Evolutionary conservation across 2,888 invertebrate genomes (phyloP), one percentile per base, ranked within the genome.

Genomic region (Chromoteleia sp.): DNA sequence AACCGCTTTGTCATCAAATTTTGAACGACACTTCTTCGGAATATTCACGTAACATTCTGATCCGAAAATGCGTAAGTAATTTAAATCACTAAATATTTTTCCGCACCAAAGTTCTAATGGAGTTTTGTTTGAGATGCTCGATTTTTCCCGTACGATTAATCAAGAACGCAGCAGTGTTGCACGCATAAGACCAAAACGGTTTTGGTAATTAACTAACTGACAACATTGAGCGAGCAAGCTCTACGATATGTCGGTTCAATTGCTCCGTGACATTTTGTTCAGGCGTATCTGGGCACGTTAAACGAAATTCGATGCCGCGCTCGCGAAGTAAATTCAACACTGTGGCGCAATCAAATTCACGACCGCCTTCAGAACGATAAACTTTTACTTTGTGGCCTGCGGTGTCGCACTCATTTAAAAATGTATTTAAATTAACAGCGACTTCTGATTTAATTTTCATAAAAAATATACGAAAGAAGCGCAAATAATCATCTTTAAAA

Each of bases 351-450:
- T 84, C 76, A 36, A 84, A 84, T 67, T 83, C 82, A 14, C 61
- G 61, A 25, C 84, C 80, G n/a, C 83, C 59, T 7, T 83, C 84
- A 8, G 83, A 83, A 68, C 84, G 84, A 76, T 84, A 83, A 58
- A 33, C 50, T 65, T 85, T 84, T 12, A 85, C 84, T 73, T 71
- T 84, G 58, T 83, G 83, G 7, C 82, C 83, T 1, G 54, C 63
- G 0, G 81, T 82, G 29, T 84, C 80, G 61, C 83, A 85, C 56
- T 85, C 85, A 12, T 79, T 85, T 39, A 84, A 59, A 81, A 84
- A 84, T 8, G 76, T 83, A 65, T 83, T 63, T 45, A 84, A 73
- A 71, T 84, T 59, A 14, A 21, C 5, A 43, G 79, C 59, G 0
- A 78, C 71, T 65, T 78, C 76, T 3, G 70, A 81, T 75, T 84